Evolutionary conservation across 2,113 vertebrate species (phyloP).

Genomic region (Okapia johnstoni): DNA sequence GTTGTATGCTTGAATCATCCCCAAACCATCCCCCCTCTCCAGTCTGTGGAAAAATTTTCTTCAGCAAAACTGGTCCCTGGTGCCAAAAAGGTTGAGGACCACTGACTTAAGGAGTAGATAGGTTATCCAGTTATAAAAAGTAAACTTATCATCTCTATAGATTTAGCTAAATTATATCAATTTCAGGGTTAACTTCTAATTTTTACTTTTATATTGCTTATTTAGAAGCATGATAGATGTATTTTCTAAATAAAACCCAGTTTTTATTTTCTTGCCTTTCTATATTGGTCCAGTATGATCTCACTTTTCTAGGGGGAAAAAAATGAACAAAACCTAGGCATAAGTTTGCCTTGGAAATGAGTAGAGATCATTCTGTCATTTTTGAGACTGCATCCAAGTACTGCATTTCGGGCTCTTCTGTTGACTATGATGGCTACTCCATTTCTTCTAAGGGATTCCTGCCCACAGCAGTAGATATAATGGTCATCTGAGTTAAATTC

Average conservation of each 20-base stretch:
- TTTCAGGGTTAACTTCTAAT: neutral
- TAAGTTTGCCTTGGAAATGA: neutral
- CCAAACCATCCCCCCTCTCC: neutral
- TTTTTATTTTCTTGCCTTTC: neutral
- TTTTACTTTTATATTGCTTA: neutral
- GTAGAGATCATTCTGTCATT: neutral
- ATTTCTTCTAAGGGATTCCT: neutral
- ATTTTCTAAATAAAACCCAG: neutral
- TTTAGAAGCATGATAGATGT: neutral
- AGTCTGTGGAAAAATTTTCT: neutral
- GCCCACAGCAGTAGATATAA: neutral
- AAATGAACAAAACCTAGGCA: neutral
- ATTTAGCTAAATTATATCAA: neutral
- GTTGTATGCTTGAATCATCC: neutral
- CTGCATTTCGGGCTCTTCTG: neutral
- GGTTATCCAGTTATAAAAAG: neutral
- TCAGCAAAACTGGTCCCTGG: neutral
- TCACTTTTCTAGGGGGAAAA: neutral
- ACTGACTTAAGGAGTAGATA: neutral
- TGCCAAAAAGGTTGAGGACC: neutral
- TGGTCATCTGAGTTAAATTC: neutral
- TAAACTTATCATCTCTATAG: neutral
- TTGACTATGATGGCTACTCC: neutral
- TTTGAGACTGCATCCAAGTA: neutral
- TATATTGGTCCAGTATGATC: neutral